phyloP scores from a whole-genome alignment of 2,113 vertebrate species.

The Regulus satrapa region DNA sequence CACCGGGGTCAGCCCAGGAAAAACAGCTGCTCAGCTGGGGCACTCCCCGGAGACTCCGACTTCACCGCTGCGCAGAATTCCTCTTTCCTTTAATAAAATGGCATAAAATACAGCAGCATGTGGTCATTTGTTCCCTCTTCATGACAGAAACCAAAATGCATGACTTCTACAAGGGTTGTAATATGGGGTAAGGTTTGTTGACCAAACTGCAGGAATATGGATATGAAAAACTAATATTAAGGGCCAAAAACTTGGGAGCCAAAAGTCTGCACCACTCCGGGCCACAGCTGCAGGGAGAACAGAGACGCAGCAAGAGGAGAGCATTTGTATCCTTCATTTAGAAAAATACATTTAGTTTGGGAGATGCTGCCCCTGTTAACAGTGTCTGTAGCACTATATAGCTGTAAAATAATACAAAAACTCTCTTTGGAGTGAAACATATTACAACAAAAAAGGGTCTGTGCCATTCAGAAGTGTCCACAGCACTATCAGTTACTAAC shows the following conservation, averaged over 20 bases:
- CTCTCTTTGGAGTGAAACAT: not conserved
- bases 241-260: not conserved
- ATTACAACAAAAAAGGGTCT: not conserved
- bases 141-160: not conserved
- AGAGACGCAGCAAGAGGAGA: not conserved
- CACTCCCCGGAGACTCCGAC: not conserved
- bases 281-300: not conserved
- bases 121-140: not conserved
- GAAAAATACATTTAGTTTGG: not conserved
- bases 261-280: fast-evolving
- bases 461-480: not conserved
- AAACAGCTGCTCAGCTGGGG: not conserved
- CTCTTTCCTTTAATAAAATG: not conserved
- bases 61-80: not conserved
- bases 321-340: not conserved
- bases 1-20: not conserved
- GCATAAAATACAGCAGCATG: not conserved
- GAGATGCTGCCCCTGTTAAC: not conserved
- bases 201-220: not conserved
- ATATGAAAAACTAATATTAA: not conserved
- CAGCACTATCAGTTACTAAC: not conserved
- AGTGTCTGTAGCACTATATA: not conserved
- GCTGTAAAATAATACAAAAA: not conserved
- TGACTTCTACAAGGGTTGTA: not conserved
- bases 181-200: not conserved